Evolutionary conservation across 2,113 vertebrate genomes (phyloP), one percentile per base, ranked within the genome.

Genomic region (Panurus biarmicus): DNA sequence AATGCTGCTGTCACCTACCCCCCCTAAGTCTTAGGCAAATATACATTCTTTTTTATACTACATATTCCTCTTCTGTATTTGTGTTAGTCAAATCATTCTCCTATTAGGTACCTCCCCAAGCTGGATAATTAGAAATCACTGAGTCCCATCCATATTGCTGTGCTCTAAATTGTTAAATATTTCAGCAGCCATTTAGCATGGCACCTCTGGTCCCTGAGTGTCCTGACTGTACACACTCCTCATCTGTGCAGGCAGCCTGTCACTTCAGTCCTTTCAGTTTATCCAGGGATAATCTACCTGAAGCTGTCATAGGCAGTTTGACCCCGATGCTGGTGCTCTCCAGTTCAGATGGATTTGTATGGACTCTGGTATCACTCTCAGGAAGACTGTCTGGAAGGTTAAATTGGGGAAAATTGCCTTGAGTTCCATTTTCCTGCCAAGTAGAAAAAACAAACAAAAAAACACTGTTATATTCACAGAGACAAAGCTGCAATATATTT

Each of bases 261-360:
- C 54, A 67, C 33, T 80, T 14, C 42, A 50, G 54, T 4, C 15
- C 47, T 57, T 40, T 58, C 38, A 45, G 26, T 40, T n/a, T 16
- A 11, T 12, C 65, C 47, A 56, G 16, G 48, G 44, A 64, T 53
- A 57, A 31, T 81, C 61, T 97, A 99, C 99, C 99, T 98, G 97
- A 75, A 16, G 98, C 98, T 57, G 98, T 98, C 97, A 99, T 98
- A 76, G 99, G 98, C 70, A 98, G 90, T 67, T 97, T 98, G 84
- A 98, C 97, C 31, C 96, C 14, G 1, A 72, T 47, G 92, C 89
- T 69, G 83, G 95, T 76, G 94, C 96, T 91, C 98, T 98, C 94
- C 65, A 66, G 21, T 75, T 98, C 97, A 38, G 96, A 48, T 76
- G 98, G 96, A 91, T 97, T 96, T 84, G 95, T 95, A 86, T 98